Evolutionary conservation across 2,113 vertebrate species (phyloP), one percentile per base, ranked within the genome.

Genomic region (Hydropotes inermis): DNA sequence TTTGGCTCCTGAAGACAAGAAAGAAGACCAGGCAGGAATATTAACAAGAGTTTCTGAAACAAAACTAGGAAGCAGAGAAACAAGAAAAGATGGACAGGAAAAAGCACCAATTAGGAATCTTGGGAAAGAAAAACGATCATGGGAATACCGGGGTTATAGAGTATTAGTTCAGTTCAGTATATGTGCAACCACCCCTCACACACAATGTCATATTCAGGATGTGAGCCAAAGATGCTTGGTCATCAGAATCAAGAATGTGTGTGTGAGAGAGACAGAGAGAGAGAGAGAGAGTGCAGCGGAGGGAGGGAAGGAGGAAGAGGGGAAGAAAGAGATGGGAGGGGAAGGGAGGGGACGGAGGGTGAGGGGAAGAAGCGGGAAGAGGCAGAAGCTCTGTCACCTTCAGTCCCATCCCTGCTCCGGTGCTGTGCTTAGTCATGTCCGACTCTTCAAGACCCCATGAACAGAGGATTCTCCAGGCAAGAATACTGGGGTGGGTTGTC

Each of bases 261-360:
- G 7, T 47, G 19, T 23, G 67, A 2, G 64, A 67, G n/a, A 74
- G 19, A 39, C 5, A 13, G 1, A 74, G 19, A 74, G 19, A 74
- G 67, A 23, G 1, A 39, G 67, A 74, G 10, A 74, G 36, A 74
- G 36, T 12, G 25, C 1, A 0, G 4, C 3, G 3, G 1, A 14
- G 1, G 16, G 30, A 14, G 7, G 7, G 19, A 15, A 57, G 11
- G 6, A 25, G 28, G 58, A 30, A 17, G 9, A 1, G 14, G 54
- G 14, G 54, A 12, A 28, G 27, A 13, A 55, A 5, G 7, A 74
- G 36, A 43, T 9, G 16, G 16, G 1, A 14, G 15, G 5, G 7
- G 39, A 10, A 5, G 3, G 7, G 0, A 3, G 19, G 6, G 6
- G 30, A 5, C 14, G 17, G 52, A 25, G 7, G 9, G 0, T 5